Evolutionary conservation across 2,888 invertebrate genomes (phyloP).

Genomic region (Argyra leucocephala): DNA sequence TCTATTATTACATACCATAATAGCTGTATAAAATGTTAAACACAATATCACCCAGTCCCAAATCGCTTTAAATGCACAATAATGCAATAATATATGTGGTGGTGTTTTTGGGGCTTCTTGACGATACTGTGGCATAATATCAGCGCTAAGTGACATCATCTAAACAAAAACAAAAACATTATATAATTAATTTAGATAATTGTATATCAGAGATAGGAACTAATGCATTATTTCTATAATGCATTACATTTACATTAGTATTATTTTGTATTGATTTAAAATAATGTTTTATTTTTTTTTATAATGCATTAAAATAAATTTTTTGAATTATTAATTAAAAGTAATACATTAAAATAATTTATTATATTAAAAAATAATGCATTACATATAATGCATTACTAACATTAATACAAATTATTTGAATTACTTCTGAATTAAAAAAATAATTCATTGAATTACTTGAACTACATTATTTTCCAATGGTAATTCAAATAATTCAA

Average conservation of each 20-base stretch:
- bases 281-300: not conserved
- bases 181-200: slow-evolving; percentile 1
- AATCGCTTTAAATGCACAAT: slow-evolving; percentile 98
- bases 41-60: slow-evolving; percentile 99
- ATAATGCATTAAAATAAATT: not conserved
- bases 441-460: too few relatives aligned
- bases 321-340: too few relatives aligned
- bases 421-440: too few relatives aligned
- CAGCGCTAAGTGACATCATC: slow-evolving; percentile 97
- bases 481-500: not conserved
- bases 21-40: slow-evolving; percentile 95
- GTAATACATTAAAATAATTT: not conserved
- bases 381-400: too few relatives aligned
- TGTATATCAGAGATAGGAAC: too few relatives aligned
- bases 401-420: too few relatives aligned
- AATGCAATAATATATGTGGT: slow-evolving; percentile 97
- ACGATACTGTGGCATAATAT: slow-evolving; percentile 95
- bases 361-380: too few relatives aligned
- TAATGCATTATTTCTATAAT: too few relatives aligned
- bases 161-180: slow-evolving; percentile 36
- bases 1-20: slow-evolving; percentile 37
- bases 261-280: not conserved
- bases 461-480: too few relatives aligned
- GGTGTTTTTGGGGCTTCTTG: slow-evolving; percentile 99
- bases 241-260: not conserved